Percentiles rank a stretch among this genome's conserved stretches.
These are phyloP conservation scores for Planococcus citri DNA, from an alignment of 1,140 invertebrate species.

Conservation along the genomic window DNA sequence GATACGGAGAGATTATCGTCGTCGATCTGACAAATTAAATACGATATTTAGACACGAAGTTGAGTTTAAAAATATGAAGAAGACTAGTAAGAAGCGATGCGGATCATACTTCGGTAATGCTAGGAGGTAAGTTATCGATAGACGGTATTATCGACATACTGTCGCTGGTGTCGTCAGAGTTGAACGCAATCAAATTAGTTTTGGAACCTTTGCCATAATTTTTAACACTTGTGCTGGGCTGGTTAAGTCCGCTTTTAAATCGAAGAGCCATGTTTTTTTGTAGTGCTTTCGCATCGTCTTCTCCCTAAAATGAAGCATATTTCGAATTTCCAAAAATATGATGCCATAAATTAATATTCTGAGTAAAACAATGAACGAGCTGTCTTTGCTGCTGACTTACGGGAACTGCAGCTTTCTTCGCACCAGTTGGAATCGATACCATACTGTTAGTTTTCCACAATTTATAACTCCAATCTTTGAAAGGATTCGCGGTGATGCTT, in stretches of 20 bases:
- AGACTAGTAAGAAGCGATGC: too few species aligned
- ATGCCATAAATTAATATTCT: neutral
- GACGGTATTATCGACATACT: neutral
- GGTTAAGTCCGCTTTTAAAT: neutral
- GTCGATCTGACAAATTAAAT: neutral
- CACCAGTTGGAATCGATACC: neutral
- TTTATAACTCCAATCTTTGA: conserved; percentile 52
- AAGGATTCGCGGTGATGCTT: conserved; percentile 61
- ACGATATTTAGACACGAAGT: neutral
- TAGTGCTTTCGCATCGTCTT: neutral
- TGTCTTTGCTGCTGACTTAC: too few species aligned
- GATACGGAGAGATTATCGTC: neutral
- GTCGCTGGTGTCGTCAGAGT: neutral
- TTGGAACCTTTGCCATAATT: neutral
- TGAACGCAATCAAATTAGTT: too few species aligned
- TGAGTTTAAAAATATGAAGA: neutral
- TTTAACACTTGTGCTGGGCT: neutral
- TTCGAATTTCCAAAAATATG: neutral
- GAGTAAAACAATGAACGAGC: too few species aligned
- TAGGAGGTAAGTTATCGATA: neutral
- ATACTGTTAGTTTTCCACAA: neutral
- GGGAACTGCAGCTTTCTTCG: too few species aligned
- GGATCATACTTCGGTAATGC: neutral
- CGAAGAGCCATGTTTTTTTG: neutral
- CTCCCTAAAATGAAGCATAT: neutral